Evolutionary conservation across 2,113 vertebrate genomes (phyloP).

Genomic region (Grammomys dolichurus): DNA sequence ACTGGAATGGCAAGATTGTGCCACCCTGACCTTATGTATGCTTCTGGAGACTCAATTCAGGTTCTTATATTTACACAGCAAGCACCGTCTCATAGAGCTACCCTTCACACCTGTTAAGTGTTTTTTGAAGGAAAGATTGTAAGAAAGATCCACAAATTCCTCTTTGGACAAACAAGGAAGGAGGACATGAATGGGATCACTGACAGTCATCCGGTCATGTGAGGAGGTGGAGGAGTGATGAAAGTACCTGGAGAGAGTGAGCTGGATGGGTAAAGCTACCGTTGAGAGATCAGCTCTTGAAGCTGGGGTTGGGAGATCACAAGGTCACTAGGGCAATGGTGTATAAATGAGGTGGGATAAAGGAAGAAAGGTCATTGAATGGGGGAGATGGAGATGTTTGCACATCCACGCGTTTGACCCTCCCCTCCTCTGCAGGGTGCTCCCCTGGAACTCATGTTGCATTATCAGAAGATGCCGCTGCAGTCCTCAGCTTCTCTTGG

Average conservation of each 20-base stretch:
- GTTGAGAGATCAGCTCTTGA: background rate
- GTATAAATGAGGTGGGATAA: background rate
- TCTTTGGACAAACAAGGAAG: background rate
- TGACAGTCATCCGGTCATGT: background rate
- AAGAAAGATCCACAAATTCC: background rate
- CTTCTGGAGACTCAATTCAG: background rate
- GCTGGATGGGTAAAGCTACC: background rate
- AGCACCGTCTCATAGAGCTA: background rate
- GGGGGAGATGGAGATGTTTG: background rate
- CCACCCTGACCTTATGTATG: background rate
- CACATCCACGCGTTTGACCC: background rate
- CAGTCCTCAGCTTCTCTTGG: background rate
- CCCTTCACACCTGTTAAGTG: background rate
- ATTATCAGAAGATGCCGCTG: background rate
- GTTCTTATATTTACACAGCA: background rate
- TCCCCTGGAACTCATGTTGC: background rate
- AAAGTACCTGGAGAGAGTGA: conserved; percentile 5
- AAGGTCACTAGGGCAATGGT: background rate
- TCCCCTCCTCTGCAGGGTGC: background rate
- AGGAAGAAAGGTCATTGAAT: background rate
- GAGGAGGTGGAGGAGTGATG: background rate
- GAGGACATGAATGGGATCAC: background rate
- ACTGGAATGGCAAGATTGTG: background rate
- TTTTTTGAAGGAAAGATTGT: background rate
- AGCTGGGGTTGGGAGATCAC: background rate